Conservation (phyloP, 2,797 vertebrate species). For the Atherinosoma microstoma region DNA sequence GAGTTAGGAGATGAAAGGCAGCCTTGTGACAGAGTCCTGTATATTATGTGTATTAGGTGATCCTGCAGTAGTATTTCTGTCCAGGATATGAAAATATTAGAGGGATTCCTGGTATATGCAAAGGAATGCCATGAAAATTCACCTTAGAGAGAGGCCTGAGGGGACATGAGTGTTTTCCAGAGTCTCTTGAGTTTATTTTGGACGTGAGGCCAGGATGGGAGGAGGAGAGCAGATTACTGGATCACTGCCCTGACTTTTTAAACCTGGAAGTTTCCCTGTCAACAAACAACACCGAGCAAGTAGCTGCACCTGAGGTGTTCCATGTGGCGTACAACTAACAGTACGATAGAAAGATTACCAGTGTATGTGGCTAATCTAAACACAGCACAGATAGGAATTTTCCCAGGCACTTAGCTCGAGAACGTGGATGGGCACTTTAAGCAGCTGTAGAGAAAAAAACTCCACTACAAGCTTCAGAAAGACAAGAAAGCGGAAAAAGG, state of each 20-base stretch:
- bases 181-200: slow-evolving; percentile 70
- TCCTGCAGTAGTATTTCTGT: slow-evolving; percentile 36
- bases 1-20: slow-evolving; percentile 45
- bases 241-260: slow-evolving; percentile 64
- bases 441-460: slow-evolving; percentile 47
- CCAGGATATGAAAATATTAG: slow-evolving; percentile 77
- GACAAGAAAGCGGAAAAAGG: slow-evolving; percentile 67
- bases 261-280: slow-evolving; percentile 73
- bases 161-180: slow-evolving; percentile 61
- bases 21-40: slow-evolving; percentile 50
- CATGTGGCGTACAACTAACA: background rate
- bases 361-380: slow-evolving; percentile 58
- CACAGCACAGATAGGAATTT: slow-evolving; percentile 48
- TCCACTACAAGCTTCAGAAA: slow-evolving; percentile 35
- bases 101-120: slow-evolving; percentile 63
- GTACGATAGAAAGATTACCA: slow-evolving; percentile 16
- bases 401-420: slow-evolving; percentile 36
- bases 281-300: slow-evolving; percentile 62
- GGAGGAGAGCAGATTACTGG: slow-evolving; percentile 69
- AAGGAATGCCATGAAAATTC: slow-evolving; percentile 75
- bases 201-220: slow-evolving; percentile 59
- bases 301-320: slow-evolving; percentile 58
- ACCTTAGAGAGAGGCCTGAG: slow-evolving; percentile 63
- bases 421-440: slow-evolving; percentile 46
- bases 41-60: slow-evolving; percentile 45